phyloP scores from a whole-genome alignment of 2,888 invertebrate species.

The Brachylomia viminalis region DNA sequence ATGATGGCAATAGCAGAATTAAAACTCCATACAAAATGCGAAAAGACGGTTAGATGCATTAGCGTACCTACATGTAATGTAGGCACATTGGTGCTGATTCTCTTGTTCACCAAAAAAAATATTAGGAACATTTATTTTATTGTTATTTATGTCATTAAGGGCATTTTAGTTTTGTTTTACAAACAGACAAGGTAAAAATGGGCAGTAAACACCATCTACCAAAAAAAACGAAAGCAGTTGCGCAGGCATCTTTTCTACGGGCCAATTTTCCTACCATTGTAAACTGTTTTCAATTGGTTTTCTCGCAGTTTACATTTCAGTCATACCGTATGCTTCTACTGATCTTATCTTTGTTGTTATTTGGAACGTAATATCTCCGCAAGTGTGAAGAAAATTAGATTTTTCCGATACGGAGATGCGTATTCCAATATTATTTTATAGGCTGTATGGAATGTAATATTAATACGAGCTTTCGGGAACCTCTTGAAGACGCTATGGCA shows the following conservation, averaged over 20 bases:
- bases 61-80: neutral
- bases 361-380: slow-evolving; percentile 18
- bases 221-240: neutral
- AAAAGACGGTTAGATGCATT: neutral
- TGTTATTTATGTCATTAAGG: neutral
- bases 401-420: slow-evolving; percentile 31
- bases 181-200: neutral
- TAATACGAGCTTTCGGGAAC: slow-evolving; percentile 18
- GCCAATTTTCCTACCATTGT: slow-evolving; percentile 11
- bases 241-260: neutral
- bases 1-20: slow-evolving; percentile 9
- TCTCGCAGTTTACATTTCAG: neutral
- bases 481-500: neutral
- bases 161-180: neutral
- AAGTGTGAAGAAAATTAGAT: slow-evolving; percentile 45
- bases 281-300: neutral
- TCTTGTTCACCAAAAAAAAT: neutral
- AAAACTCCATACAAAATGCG: slow-evolving; percentile 2
- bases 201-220: neutral
- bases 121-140: neutral
- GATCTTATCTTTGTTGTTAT: slow-evolving; percentile 4
- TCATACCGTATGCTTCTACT: slow-evolving; percentile 7
- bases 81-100: neutral
- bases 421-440: slow-evolving; percentile 43
- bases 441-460: slow-evolving; percentile 23